Evolutionary conservation across 1,140 invertebrate species (phyloP).

Genomic region (Sitodiplosis mosellana): DNA sequence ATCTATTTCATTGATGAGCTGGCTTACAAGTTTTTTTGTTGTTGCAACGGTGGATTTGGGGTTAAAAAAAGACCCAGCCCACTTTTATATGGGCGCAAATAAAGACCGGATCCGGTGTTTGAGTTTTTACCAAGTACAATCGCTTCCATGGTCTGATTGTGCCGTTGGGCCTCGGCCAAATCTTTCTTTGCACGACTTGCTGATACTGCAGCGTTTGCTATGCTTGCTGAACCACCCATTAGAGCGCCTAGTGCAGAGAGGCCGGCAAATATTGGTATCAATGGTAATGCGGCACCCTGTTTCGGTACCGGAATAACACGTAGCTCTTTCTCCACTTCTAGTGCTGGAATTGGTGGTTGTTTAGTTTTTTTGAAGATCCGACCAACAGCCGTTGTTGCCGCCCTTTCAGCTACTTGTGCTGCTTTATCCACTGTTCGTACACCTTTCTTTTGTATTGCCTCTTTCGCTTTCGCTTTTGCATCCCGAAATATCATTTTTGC

Average conservation of each 20-base stretch:
- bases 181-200: slow-evolving; percentile 11
- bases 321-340: no score
- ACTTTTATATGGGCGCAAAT: slow-evolving; percentile 15
- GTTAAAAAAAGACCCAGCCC: slow-evolving; percentile 8
- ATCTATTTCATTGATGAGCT: no score
- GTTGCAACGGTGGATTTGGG: no score
- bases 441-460: neutral
- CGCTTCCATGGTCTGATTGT: slow-evolving; percentile 16
- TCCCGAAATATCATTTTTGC: neutral
- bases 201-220: slow-evolving; percentile 11
- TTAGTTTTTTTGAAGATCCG: slow-evolving; percentile 4
- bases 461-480: neutral
- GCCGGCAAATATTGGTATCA: slow-evolving; percentile 22
- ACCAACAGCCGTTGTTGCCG: slow-evolving; percentile 5
- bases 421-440: neutral
- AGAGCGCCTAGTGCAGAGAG: slow-evolving; percentile 17
- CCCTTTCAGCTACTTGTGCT: slow-evolving; percentile 6
- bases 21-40: no score
- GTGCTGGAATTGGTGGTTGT: slow-evolving; percentile 13
- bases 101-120: slow-evolving; percentile 11
- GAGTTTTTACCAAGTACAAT: slow-evolving; percentile 14
- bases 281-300: slow-evolving; percentile 17
- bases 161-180: slow-evolving; percentile 11
- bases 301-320: slow-evolving; percentile 19
- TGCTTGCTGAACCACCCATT: slow-evolving; percentile 9